Evolutionary conservation across 64 coral and sea anemone genomes (phyloP).

Genomic region (Acropora yongei): DNA sequence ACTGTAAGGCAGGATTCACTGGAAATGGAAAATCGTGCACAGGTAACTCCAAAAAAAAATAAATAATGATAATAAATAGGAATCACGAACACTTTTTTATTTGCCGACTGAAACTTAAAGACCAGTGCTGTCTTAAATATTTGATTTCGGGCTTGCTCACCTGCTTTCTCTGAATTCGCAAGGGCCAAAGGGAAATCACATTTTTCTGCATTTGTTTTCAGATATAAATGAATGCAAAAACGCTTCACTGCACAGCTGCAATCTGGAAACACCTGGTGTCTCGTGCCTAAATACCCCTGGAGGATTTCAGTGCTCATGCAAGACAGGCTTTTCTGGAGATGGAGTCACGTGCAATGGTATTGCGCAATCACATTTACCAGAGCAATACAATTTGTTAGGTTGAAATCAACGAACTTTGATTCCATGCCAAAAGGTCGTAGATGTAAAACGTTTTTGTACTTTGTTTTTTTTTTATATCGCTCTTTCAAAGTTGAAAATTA

Average conservation of each 20-base stretch:
- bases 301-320: constrained; percentile 30
- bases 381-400: background rate
- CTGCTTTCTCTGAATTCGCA: no score
- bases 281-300: constrained; percentile 24
- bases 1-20: constrained; percentile 6
- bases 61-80: no score
- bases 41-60: background rate
- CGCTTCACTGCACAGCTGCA: constrained; percentile 10
- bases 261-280: background rate
- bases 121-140: no score
- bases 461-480: background rate
- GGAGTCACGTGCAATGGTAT: constrained; percentile 38
- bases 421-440: no score
- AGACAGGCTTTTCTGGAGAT: background rate
- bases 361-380: background rate
- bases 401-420: no score
- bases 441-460: background rate
- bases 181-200: background rate
- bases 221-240: constrained; percentile 42
- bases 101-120: no score
- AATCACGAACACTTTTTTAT: no score
- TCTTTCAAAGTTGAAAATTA: background rate
- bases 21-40: constrained; percentile 41
- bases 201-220: background rate
- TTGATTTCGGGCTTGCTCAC: no score